Evolutionary conservation across 2,797 vertebrate genomes (phyloP).

Genomic region (Philypnodon macrostomus): DNA sequence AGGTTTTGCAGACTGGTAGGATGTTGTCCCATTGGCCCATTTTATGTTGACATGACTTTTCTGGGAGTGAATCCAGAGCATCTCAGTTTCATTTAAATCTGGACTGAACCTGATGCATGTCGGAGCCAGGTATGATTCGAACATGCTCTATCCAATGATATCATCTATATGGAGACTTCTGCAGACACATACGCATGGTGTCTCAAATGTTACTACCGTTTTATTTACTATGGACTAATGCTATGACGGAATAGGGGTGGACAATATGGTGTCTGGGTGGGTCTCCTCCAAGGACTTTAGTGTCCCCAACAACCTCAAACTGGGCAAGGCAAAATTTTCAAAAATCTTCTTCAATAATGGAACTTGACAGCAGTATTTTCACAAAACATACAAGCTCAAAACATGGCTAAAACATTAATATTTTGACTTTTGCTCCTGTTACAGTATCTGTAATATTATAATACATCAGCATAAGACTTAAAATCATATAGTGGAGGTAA

Average conservation of each 20-base stretch:
- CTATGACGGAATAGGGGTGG: too few relatives aligned
- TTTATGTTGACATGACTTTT: neutral
- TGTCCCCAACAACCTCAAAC: too few relatives aligned
- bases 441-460: neutral
- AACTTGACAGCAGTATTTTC: too few relatives aligned
- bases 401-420: too few relatives aligned
- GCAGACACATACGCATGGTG: neutral
- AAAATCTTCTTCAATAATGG: too few relatives aligned
- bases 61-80: neutral
- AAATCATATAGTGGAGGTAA: neutral
- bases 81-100: conserved; percentile 5
- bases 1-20: neutral
- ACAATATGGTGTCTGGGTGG: too few relatives aligned
- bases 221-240: too few relatives aligned
- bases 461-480: neutral
- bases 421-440: too few relatives aligned
- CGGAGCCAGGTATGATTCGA: conserved; percentile 1
- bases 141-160: neutral
- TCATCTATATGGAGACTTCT: neutral
- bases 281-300: too few relatives aligned
- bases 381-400: too few relatives aligned
- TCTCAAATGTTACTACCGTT: too few relatives aligned
- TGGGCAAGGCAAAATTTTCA: too few relatives aligned
- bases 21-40: neutral
- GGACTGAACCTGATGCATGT: neutral